Base-by-base conservation (phyloP, 2,113 vertebrate genomes). In the Apaloderma vittatum region DNA sequence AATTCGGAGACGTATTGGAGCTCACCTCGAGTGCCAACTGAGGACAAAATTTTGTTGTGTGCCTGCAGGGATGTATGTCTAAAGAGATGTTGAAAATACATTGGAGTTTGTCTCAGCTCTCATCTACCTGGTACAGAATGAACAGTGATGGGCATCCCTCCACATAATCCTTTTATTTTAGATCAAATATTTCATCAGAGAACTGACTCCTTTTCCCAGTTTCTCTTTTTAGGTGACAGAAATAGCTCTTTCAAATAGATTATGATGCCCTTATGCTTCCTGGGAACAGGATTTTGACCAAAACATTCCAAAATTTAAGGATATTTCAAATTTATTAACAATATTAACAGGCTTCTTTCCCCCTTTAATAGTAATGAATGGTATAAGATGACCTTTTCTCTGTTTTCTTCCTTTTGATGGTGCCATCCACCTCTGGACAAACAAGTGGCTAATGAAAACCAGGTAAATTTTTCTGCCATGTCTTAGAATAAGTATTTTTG, bases 1-100 rank as follows among this genome's bases (percentile, higher is more conserved):
- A 87, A 46, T 55, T 46, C 32, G 34, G 15, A 32, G 55, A 36
- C 2, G 29, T 59, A 24, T 14, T 12, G 24, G 29, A 55, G 22
- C 13, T 82, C 5, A 3, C 7, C 3, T 20, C 48, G 15, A 68
- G 16, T 48, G 23, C 8, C 20, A 72, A 0, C 1, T 1, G 3
- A 90, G 29, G 55, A 27, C 36, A 61, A 83, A 45, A 67, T 45
- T 34, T 74, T 43, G 21, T 93, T 77, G 30, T 22, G 43, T 48
- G 32, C 70, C 21, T 52, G n/a, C 27, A 40, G 36, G 48, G 36
- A 40, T 8, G 9, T 45, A 30, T 72, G 17, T 30, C 52, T 71
- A 51, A 55, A 20, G 12, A 46, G 24, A 11, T 24, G 15, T 10
- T 59, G 51, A 26, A 73, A 91, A 71, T 34, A 6, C 29, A 59